Base-by-base conservation (phyloP, 2,797 vertebrate genomes). In the Adrianichthys oophorus region DNA sequence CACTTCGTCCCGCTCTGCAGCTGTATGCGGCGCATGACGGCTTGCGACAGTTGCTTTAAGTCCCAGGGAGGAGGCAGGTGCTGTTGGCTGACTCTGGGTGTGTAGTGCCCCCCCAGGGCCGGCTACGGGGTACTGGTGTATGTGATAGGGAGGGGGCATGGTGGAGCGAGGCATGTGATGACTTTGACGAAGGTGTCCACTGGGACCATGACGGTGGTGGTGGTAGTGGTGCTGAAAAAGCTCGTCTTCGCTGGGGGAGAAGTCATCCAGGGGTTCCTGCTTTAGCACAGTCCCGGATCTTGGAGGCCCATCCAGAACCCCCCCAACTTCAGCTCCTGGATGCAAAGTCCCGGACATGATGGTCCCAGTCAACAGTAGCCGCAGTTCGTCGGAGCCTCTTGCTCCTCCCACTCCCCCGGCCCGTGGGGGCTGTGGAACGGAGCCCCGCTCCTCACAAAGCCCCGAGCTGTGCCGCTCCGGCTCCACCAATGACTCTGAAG, bases 261-360 rank as follows among this genome's bases (percentile, higher is more conserved):
- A 95, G 72, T 96, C 95, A 0, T 99, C 97, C 40, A 91, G 74
- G 4, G 97, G 96, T 79, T 99, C 97, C 85, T 98, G 96, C 85
- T 98, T 99, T 74, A 98, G 88, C 79, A 91, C 89, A 4, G 82
- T 72, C 82, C 81, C 87, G 4, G 90, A 82, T 87, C 94, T 93
- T 75, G 92, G 93, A 65, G 87, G 65, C 61, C 88, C 43, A 7
- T 92, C 93, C 0, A 91, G 85, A 32, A 91, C 76, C 59, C 62
- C 52, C 50, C 80, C 83, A 15, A 64, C 45, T 48, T 92, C 94
- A 8, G 90, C 81, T 52, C 90, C 93, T 0, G 70, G 69, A 65
- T 80, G 79, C 70, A 90, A 63, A 12, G 72, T 68, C 60, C 85
- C 87, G 29, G 87, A 79, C 87, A 89, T 85, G 69, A 89, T 61